phyloP scores from a whole-genome alignment of 2,113 vertebrate species.

The Sus scrofa region DNA sequence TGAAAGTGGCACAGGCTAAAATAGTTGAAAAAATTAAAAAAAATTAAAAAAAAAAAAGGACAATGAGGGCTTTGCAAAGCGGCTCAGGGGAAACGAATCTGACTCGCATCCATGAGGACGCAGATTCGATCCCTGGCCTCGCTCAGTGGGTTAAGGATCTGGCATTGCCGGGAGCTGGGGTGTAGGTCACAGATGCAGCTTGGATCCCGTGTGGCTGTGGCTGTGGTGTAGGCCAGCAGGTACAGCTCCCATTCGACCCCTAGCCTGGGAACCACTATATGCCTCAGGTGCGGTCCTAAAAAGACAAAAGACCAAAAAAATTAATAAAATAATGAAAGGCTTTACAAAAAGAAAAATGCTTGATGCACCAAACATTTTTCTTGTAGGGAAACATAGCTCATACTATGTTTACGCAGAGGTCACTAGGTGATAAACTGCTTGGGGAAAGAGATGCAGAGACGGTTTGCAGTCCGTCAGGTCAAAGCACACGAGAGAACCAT shows the following conservation, averaged over 20 bases:
- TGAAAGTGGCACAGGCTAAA: background rate
- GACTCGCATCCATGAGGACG: no score
- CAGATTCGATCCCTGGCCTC: no score
- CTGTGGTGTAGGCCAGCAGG: no score
- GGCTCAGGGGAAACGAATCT: no score
- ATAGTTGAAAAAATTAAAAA: background rate
- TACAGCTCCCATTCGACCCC: no score
- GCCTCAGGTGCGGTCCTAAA: no score
- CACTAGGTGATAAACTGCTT: background rate
- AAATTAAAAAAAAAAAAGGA: background rate
- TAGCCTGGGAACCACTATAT: no score
- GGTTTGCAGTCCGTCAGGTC: background rate
- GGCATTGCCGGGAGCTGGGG: no score
- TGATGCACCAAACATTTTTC: background rate
- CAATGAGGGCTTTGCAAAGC: background rate
- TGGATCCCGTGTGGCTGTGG: no score
- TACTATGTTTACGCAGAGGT: background rate
- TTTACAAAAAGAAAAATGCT: background rate
- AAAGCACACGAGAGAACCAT: background rate
- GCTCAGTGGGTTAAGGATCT: no score
- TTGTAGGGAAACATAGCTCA: background rate
- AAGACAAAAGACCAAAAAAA: no score
- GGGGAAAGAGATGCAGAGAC: background rate
- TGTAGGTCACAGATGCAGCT: no score
- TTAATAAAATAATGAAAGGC: background rate